A percentile compares a stretch with the other conserved stretches of the same genome.
These are phyloP conservation scores for Trypoxylon attenuatum DNA, from an alignment of 2,888 invertebrate genomes.

Conservation along the genomic window DNA sequence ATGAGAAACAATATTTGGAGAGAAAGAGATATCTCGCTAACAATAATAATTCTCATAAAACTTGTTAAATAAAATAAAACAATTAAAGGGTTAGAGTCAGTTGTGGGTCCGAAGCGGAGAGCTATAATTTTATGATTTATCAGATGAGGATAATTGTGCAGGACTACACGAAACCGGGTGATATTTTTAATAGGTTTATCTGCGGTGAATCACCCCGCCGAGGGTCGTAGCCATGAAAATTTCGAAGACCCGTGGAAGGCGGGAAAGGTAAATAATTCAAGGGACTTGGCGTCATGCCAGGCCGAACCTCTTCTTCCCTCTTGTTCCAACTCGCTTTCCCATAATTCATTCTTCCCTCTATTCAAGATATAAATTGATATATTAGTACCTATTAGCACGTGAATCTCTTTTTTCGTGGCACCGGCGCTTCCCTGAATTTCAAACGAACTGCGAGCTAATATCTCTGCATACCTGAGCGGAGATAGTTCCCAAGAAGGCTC, in stretches of 20 bases:
- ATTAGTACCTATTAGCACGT: conserved; percentile 25
- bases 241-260: conserved; percentile 29
- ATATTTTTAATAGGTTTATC: not conserved
- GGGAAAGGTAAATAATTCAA: conserved; percentile 64
- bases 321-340: conserved; percentile 26
- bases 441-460: not conserved
- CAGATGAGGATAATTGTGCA: not conserved
- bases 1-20: no score
- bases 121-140: not conserved
- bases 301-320: conserved; percentile 38
- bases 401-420: conserved; percentile 4
- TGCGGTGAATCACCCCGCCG: not conserved
- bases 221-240: conserved; percentile 1
- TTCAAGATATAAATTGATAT: conserved; percentile 39
- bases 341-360: conserved; percentile 24
- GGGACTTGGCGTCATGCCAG: conserved; percentile 59
- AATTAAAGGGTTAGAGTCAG: not conserved
- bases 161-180: not conserved
- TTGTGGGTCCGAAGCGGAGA: conserved; percentile 13
- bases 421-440: not conserved
- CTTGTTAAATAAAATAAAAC: no score
- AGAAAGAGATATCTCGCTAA: no score
- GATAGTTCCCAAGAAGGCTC: no score
- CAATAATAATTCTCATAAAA: no score
- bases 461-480: no score